phyloP scores from a whole-genome alignment of 2,797 vertebrate species.

The Rhinichthys osculus region DNA sequence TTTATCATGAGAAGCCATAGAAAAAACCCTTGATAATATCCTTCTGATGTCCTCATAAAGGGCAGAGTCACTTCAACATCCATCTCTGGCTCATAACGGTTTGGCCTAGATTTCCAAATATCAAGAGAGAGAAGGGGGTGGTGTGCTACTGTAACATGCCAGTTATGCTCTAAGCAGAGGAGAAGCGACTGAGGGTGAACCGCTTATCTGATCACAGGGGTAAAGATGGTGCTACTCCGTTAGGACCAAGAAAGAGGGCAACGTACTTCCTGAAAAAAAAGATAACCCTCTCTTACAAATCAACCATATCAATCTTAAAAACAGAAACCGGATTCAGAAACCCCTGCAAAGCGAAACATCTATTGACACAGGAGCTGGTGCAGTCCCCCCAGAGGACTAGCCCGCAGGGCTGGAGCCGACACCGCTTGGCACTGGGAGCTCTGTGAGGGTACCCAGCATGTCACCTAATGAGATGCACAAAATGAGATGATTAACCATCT shows the following conservation, averaged over 20 bases:
- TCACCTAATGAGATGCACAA: constrained; percentile 84
- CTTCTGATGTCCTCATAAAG: constrained; percentile 61
- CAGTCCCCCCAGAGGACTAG: constrained; percentile 73
- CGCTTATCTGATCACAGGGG: constrained; percentile 6
- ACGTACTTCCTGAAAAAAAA: neutral
- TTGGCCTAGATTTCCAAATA: constrained; percentile 62
- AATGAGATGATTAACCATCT: constrained; percentile 79
- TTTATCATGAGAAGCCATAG: constrained; percentile 31
- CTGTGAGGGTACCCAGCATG: constrained; percentile 84
- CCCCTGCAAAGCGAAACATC: constrained; percentile 15
- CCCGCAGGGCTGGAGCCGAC: constrained; percentile 88
- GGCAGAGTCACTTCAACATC: constrained; percentile 60
- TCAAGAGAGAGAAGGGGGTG: constrained; percentile 29
- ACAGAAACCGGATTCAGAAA: constrained; percentile 2
- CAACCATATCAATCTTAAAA: constrained; percentile 23
- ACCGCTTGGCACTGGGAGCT: constrained; percentile 91
- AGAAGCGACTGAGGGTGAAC: constrained; percentile 13
- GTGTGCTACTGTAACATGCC: constrained; percentile 48
- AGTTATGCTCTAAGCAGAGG: constrained; percentile 32
- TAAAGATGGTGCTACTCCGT: constrained; percentile 28
- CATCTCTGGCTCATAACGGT: constrained; percentile 56
- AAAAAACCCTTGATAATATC: constrained; percentile 43
- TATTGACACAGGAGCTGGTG: constrained; percentile 40
- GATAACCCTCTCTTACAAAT: constrained; percentile 14
- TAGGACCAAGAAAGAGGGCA: constrained; percentile 22